These are phyloP conservation scores for Ophion ellenae DNA, from an alignment of 2,888 invertebrate genomes.

Conservation along the genomic window DNA sequence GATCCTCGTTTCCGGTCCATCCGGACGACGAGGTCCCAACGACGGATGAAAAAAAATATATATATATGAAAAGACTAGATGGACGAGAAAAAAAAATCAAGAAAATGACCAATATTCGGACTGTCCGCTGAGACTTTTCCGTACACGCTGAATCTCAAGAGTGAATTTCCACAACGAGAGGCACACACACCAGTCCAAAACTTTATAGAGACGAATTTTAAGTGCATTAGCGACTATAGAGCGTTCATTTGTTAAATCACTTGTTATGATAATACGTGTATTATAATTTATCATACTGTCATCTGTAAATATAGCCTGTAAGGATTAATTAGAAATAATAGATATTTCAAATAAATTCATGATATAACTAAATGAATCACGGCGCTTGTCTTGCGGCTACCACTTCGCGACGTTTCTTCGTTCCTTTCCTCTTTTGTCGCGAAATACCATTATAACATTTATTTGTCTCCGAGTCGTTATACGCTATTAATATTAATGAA, in stretches of 20 bases:
- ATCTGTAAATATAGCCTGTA: slow-evolving; percentile 82
- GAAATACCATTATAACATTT: neutral
- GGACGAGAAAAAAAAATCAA: neutral
- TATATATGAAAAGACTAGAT: slow-evolving; percentile 58
- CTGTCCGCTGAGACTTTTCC: slow-evolving; percentile 65
- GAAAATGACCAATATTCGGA: slow-evolving; percentile 29
- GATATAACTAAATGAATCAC: slow-evolving; percentile 75
- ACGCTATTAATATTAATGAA: neutral
- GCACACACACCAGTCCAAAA: slow-evolving; percentile 77
- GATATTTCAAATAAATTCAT: slow-evolving; percentile 83
- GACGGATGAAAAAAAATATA: slow-evolving; percentile 28
- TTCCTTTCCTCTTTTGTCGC: neutral
- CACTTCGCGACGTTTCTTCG: neutral
- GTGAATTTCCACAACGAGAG: slow-evolving; percentile 70
- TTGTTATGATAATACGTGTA: slow-evolving; percentile 82
- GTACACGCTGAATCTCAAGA: slow-evolving; percentile 73
- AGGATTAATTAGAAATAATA: slow-evolving; percentile 79
- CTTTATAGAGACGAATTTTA: slow-evolving; percentile 73
- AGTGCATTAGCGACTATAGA: slow-evolving; percentile 78
- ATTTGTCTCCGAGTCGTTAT: neutral
- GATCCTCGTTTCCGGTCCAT: too few relatives aligned
- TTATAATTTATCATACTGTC: slow-evolving; percentile 82
- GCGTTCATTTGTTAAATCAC: slow-evolving; percentile 81
- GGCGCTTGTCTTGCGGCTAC: neutral
- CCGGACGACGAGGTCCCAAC: slow-evolving; percentile 8